A percentile compares a stretch with the other conserved stretches of the same genome.
Conservation (phyloP, 2,888 invertebrate species). For the Drosophila trichaetosa region DNA sequence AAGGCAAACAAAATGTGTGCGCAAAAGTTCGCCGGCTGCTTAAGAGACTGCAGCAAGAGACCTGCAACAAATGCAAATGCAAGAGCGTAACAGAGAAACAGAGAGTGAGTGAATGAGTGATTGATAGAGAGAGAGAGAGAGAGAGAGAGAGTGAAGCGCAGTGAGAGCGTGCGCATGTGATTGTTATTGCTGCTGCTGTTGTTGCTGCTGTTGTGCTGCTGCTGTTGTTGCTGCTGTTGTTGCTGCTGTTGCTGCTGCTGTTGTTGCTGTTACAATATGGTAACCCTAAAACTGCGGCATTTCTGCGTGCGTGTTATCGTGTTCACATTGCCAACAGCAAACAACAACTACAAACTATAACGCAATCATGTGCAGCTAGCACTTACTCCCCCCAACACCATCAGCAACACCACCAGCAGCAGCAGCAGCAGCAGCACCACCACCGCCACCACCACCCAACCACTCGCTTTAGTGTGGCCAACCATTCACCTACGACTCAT, state of each 20-base stretch:
- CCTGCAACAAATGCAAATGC: constrained; percentile 20
- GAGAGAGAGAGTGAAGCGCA: constrained; percentile 38
- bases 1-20: constrained; percentile 47
- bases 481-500: constrained; percentile 52
- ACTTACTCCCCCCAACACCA: background rate
- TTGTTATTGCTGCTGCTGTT: constrained; percentile 10
- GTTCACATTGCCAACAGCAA: constrained; percentile 47
- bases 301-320: constrained; percentile 65
- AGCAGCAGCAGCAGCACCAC: fast-evolving
- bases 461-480: background rate
- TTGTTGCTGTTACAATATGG: constrained; percentile 43
- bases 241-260: background rate
- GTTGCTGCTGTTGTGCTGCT: background rate
- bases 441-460: background rate
- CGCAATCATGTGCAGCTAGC: constrained; percentile 66
- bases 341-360: constrained; percentile 68
- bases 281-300: constrained; percentile 58
- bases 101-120: background rate
- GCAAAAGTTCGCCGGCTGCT: constrained; percentile 43
- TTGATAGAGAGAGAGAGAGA: background rate
- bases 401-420: background rate
- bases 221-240: background rate
- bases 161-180: constrained; percentile 69
- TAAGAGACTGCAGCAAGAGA: constrained; percentile 55
- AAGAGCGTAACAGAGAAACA: background rate